Base-by-base conservation (phyloP, 2,113 vertebrate species). In the Vulpes lagopus region DNA sequence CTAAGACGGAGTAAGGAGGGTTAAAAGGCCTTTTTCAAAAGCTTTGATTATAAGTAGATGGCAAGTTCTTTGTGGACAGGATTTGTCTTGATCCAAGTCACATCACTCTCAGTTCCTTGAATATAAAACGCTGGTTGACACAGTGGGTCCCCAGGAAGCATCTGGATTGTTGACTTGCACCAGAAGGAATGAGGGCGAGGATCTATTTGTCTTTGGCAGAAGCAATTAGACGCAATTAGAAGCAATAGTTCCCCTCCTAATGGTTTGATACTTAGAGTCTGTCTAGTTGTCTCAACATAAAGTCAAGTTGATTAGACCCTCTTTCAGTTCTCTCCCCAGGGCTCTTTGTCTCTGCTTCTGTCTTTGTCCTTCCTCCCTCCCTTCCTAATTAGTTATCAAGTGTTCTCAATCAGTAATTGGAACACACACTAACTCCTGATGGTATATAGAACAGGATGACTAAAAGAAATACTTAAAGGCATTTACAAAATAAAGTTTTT, bases 401-500 rank as follows among this genome's bases (percentile, higher is more conserved):
- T 51, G 1, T 91, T 96, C 80, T 93, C 22, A 15, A 11, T 12
- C 65, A 94, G 27, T 64, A 53, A 59, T 8, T 23, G 0, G 38
- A 67, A 82, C 55, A 81, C 38, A 80, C 89, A 51, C 17, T 67
- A 91, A 19, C 32, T 67, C 60, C 84, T 38, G 19, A 20, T 19
- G 80, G 32, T 27, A 64, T 1, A 8, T 2, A 71, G 62, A 14
- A 51, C 1, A 67, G 1, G 59, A 65, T 59, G 49, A 79, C 71
- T 20, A 27, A 94, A 73, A 55, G 2, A 23, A 91, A 62, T 17
- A 83, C 67, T 32, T 51, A 43, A 23, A 89, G 67, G 85, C 11
- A 71, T 81, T 81, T 65, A n/a, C 32, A 89, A 79, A 95, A 62
- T 86, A n/a, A n/a, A 32, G 32, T 32, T 90, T 94, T 79, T 65